Evolutionary conservation across 2,113 vertebrate species (phyloP).

Genomic region (Pedionomus torquatus): DNA sequence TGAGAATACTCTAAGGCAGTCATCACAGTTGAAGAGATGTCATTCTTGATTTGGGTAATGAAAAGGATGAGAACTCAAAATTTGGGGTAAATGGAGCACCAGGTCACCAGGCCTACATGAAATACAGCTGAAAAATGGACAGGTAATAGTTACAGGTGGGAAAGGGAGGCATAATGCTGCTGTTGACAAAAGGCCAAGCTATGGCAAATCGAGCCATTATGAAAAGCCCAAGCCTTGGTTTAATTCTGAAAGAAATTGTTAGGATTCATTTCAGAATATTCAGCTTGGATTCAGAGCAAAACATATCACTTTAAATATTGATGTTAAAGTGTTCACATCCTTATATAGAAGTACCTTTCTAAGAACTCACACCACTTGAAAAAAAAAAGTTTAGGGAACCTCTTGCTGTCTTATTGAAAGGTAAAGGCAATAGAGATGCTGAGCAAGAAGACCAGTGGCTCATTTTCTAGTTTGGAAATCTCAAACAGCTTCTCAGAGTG

Average conservation of each 20-base stretch:
- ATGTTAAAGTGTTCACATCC: background rate
- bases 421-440: background rate
- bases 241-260: background rate
- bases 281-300: background rate
- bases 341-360: background rate
- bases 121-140: background rate
- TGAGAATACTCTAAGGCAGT: background rate
- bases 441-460: background rate
- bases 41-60: background rate
- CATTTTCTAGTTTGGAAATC: background rate
- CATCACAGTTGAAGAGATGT: background rate
- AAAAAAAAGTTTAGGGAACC: background rate
- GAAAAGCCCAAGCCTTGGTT: background rate
- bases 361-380: background rate
- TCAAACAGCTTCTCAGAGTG: background rate
- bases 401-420: background rate
- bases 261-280: background rate
- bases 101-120: background rate
- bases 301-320: background rate
- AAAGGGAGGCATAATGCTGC: background rate
- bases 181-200: background rate
- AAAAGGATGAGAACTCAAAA: background rate
- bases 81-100: background rate
- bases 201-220: background rate
- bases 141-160: background rate